Evolutionary conservation across 2,888 invertebrate species (phyloP).

Genomic region (Noctua comes): DNA sequence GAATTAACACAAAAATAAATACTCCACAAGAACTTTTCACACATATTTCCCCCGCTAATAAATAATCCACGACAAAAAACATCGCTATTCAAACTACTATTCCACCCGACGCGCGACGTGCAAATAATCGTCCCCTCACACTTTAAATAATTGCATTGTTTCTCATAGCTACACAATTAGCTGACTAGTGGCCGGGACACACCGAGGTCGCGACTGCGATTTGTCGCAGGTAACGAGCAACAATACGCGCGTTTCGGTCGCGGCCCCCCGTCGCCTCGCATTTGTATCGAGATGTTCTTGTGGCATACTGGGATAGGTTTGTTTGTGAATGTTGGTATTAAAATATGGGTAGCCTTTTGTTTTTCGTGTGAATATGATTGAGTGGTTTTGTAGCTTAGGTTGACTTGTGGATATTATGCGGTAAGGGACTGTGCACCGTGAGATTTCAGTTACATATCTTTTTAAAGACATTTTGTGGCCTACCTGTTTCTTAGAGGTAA

Average conservation of each 20-base stretch:
- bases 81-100: slow-evolving; percentile 14
- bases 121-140: slow-evolving; percentile 49
- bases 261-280: slow-evolving; percentile 84
- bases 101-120: slow-evolving; percentile 12
- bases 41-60: not conserved
- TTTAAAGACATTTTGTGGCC: too few species aligned
- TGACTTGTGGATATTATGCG: not conserved
- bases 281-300: slow-evolving; percentile 77
- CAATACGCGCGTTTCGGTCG: slow-evolving; percentile 85
- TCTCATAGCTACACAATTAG: slow-evolving; percentile 67
- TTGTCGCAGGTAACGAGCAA: slow-evolving; percentile 86
- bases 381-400: slow-evolving; percentile 2
- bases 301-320: slow-evolving; percentile 66
- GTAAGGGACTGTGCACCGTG: rapidly evolving
- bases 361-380: slow-evolving; percentile 36
- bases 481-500: not conserved
- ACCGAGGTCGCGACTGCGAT: slow-evolving; percentile 67
- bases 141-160: slow-evolving; percentile 64
- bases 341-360: slow-evolving; percentile 23
- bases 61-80: not conserved
- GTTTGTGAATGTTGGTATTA: slow-evolving; percentile 43
- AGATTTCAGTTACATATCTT: not conserved
- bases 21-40: not conserved
- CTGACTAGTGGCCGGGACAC: slow-evolving; percentile 65
- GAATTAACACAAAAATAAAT: too few species aligned